A percentile compares a stretch with the other conserved stretches of the same genome.
Evolutionary conservation across 1,140 invertebrate species (phyloP).

Genomic region (Antheraea mylitta): DNA sequence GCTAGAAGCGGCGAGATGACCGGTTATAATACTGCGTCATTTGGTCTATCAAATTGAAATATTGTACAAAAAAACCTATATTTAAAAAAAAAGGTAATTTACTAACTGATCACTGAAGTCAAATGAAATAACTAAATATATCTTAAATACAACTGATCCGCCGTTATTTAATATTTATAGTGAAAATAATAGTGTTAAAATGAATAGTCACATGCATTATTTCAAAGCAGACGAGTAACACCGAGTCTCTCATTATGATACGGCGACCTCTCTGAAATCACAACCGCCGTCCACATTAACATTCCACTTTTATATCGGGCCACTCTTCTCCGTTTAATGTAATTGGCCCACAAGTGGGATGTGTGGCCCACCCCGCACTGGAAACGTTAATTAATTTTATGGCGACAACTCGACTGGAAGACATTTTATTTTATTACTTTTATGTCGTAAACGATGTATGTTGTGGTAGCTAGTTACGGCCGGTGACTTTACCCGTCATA

Average conservation of each 20-base stretch:
- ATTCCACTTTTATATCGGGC: constrained; percentile 22
- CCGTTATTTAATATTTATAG: too few species aligned
- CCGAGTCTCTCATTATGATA: constrained; percentile 10
- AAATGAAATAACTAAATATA: too few species aligned
- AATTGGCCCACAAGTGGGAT: constrained; percentile 17
- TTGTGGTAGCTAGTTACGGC: not conserved
- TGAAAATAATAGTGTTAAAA: not conserved
- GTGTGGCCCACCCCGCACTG: constrained; percentile 3
- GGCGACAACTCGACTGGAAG: not conserved
- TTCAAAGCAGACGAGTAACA: not conserved
- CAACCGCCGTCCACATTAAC: constrained; percentile 10
- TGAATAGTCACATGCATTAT: constrained; percentile 3
- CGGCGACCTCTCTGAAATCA: constrained; percentile 16
- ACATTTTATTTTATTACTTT: not conserved
- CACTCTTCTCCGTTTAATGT: constrained; percentile 21
- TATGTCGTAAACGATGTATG: not conserved
- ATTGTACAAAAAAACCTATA: too few species aligned
- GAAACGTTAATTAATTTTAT: constrained; percentile 12
- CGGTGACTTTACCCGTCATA: not conserved
- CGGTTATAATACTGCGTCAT: too few species aligned
- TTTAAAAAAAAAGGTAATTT: too few species aligned
- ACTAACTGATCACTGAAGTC: too few species aligned
- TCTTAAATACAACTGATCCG: too few species aligned
- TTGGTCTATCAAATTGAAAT: too few species aligned
- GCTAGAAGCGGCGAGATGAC: too few species aligned